phyloP scores from a whole-genome alignment of 2,797 vertebrate genomes.

The Simalia tracyae region DNA sequence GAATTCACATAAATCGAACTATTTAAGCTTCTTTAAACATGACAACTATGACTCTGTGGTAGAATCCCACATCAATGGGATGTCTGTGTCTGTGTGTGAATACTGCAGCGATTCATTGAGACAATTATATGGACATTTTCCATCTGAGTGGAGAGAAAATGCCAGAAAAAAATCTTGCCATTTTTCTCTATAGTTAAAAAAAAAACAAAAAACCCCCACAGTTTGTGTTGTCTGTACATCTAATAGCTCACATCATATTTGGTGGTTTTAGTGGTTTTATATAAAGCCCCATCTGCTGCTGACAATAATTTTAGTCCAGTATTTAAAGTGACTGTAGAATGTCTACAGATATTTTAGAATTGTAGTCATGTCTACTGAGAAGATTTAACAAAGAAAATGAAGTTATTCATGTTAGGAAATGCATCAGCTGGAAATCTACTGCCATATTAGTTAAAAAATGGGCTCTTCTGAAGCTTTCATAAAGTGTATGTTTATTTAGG shows the following conservation, averaged over 20 bases:
- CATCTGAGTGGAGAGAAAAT: not conserved
- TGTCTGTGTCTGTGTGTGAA: not conserved
- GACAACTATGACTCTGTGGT: too few species aligned
- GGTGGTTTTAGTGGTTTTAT: not conserved
- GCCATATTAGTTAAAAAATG: too few species aligned
- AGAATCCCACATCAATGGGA: too few species aligned
- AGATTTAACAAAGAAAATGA: not conserved
- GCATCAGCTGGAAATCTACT: too few species aligned
- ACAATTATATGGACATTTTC: not conserved
- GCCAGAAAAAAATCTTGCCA: not conserved
- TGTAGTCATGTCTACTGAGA: not conserved
- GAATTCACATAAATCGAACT: too few species aligned
- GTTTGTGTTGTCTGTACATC: not conserved
- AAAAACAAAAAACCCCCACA: not conserved
- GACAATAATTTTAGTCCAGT: slow-evolving; percentile 3
- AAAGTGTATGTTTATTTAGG: not conserved
- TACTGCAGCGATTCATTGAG: not conserved
- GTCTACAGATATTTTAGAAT: not conserved
- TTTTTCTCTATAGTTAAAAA: not conserved
- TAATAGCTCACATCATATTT: not conserved
- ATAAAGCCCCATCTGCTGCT: not conserved
- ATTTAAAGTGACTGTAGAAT: not conserved
- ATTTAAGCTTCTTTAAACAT: too few species aligned
- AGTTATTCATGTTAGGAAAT: not conserved
- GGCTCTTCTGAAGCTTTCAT: too few species aligned